Conservation (phyloP, 2,113 vertebrate genomes). For the Talpa occidentalis region DNA sequence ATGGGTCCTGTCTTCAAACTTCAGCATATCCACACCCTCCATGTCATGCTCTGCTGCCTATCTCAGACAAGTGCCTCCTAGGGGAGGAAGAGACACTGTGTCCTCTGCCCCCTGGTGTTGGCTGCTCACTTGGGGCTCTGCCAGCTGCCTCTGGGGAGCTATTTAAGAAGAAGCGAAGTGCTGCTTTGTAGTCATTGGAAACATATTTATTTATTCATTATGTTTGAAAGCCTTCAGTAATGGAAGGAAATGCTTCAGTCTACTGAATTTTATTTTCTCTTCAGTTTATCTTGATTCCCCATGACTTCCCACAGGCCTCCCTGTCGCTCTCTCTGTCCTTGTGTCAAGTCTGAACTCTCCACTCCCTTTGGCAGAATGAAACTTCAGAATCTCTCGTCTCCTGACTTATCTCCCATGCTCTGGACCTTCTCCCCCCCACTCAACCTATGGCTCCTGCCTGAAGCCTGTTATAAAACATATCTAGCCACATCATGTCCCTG, state of each 20-base stretch:
- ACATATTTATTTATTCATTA: constrained; percentile 61
- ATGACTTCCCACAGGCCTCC: neutral
- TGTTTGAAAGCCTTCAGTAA: constrained; percentile 48
- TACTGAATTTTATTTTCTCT: constrained; percentile 58
- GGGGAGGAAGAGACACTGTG: neutral
- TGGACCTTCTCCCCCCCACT: neutral
- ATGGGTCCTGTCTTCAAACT: neutral
- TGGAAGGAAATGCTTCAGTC: constrained; percentile 60
- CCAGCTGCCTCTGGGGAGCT: neutral
- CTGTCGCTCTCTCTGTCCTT: neutral
- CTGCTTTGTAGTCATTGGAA: constrained; percentile 27
- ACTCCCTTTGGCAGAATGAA: neutral
- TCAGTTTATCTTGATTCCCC: neutral
- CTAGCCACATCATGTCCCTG: neutral
- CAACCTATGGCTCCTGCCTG: neutral
- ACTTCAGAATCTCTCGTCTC: neutral
- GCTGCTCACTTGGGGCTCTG: neutral
- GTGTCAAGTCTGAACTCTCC: neutral
- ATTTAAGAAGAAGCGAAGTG: neutral
- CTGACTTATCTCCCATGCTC: neutral
- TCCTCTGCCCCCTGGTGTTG: neutral
- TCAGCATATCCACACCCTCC: neutral
- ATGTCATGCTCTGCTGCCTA: neutral
- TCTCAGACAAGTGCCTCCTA: accelerated
- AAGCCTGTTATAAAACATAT: neutral